Evolutionary conservation across 2,888 invertebrate genomes (phyloP), one percentile per base, ranked within the genome.

Genomic region (Desoria tigrina): DNA sequence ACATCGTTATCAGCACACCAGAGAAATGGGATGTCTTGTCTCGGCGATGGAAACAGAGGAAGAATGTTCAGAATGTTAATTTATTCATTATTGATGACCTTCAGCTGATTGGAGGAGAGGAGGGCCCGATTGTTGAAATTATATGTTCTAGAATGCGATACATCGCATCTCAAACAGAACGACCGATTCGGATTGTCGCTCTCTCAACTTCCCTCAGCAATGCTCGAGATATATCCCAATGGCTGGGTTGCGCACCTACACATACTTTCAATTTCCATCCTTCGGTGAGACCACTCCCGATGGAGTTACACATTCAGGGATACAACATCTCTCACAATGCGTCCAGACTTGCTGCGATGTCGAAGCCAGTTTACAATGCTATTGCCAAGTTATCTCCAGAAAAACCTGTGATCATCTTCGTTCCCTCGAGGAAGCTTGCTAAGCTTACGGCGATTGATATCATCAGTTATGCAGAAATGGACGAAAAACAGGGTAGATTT

Each of bases 21-120:
- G 97, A 98, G 78, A 95, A 96, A 77, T 99, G 99, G 99, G 99
- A 99, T 23, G 94, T 99, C 2, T 83, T 99, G 2, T 99, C 99
- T 0, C 85, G 99, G 62, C 85, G 99, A 71, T 99, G 99, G 99
- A 99, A 99, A 78, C 98, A 99, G 78, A 86, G 99, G 37, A 98
- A 98, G 81, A 95, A 96, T 79, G 97, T 99, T 0, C 98, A 98
- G 78, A 96, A 94, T 78, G 89, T 99, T 9, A 92, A 94, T 68
- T 84, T 99, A 18, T 95, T 99, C 80, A 93, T 99, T 68, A 94
- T 94, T 21, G 99, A 99, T 79, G 98, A 99, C 76, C 83, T 99
- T 26, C 97, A 99, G 78, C 82, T 94, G 67, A 84, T 93, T 60
- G 93, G 93, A 0, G 92, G 92, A 0, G 91, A 91, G 77, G 92